Evolutionary conservation across 2,113 vertebrate genomes (phyloP), one percentile per base, ranked within the genome.

Genomic region (Axis porcinus): DNA sequence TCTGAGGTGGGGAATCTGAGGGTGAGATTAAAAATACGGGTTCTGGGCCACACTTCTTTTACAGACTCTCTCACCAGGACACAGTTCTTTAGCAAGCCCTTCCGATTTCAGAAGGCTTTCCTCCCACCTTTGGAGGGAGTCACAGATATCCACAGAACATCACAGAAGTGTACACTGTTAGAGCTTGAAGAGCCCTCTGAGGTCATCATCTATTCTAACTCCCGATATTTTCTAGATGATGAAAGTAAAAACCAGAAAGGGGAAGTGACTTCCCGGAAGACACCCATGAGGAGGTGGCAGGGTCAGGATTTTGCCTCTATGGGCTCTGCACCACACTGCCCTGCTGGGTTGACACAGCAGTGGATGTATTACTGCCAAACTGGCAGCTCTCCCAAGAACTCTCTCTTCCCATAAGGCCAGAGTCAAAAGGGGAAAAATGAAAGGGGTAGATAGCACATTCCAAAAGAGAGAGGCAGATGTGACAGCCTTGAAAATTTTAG

Each of bases 381-480:
- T 28, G 85, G 79, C 84, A 88, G 90, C 57, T 57, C 70, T 86
- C 90, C 76, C 94, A 55, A 76, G 88, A 96, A 89, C 70, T 89
- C 95, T 96, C 92, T 97, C 89, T 64, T 97, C 83, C 83, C 96
- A 36, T 81, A 97, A 96, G 97, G 95, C 97, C 98, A 98, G 97
- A 97, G 98, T 98, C 97, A 98, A 98, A 98, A 97, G 97, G 98
- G 97, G 95, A 98, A 98, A 97, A 95, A 95, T 58, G 96, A 94
- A 93, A 92, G 96, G 94, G 96, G 91, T 95, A 55, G 79, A 93
- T 3, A 97, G 96, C 97, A 98, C 97, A 97, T 97, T 98, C 97
- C 96, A 95, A 86, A 97, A 97, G 94, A 96, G 89, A 97, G 96
- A 85, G 97, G 91, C 91, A 93, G 97, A 88, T 97, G 91, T 95